These are phyloP conservation scores for Anolis sagrei DNA, from an alignment of 2,113 vertebrate genomes.

Conservation along the genomic window DNA sequence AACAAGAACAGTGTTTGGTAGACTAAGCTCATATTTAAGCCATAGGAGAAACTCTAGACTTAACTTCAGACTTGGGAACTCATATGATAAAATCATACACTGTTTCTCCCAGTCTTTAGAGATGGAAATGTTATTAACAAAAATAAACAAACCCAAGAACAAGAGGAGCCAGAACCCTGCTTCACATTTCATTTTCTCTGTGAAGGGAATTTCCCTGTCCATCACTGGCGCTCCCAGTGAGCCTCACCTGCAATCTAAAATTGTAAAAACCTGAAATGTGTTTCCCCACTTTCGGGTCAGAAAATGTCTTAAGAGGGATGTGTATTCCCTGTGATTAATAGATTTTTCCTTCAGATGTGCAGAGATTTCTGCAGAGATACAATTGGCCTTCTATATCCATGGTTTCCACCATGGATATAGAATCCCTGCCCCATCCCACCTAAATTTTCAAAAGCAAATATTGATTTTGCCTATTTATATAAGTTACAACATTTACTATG, in stretches of 20 bases:
- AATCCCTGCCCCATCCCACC: no score
- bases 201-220: neutral
- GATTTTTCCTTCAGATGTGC: no score
- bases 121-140: neutral
- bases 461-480: no score
- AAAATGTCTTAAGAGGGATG: no score
- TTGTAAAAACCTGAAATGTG: neutral
- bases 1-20: neutral
- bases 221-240: neutral
- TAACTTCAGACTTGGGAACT: neutral
- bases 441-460: no score
- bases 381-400: no score
- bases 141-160: neutral
- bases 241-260: neutral
- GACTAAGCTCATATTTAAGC: neutral
- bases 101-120: neutral
- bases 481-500: no score
- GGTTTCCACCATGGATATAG: no score
- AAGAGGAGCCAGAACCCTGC: neutral
- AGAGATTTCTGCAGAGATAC: no score
- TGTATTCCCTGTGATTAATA: neutral
- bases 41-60: neutral
- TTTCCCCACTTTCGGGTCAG: neutral
- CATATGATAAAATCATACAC: neutral
- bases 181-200: neutral